Conservation (phyloP, 2,888 invertebrate genomes). For the Drosophila fungiperda region DNA sequence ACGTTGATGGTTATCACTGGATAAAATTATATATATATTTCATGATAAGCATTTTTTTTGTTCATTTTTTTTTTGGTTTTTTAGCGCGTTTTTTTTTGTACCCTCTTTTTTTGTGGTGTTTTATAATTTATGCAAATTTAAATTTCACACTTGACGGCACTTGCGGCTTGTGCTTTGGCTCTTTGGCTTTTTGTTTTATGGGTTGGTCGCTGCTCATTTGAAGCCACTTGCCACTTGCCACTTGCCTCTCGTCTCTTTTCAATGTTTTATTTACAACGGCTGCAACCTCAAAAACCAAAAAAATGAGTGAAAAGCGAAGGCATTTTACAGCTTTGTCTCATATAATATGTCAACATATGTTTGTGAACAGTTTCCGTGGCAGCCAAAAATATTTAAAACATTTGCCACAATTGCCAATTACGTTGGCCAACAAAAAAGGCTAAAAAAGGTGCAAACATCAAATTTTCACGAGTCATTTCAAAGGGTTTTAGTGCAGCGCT, state of each 20-base stretch:
- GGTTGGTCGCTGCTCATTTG: constrained; percentile 57
- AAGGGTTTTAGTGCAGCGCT: constrained; percentile 1
- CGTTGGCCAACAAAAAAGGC: constrained; percentile 12
- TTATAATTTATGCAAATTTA: constrained; percentile 76
- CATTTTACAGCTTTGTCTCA: constrained; percentile 20
- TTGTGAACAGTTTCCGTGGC: constrained; percentile 19
- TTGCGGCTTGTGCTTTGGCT: constrained; percentile 56
- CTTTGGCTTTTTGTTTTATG: constrained; percentile 62
- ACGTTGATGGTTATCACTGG: constrained; percentile 24
- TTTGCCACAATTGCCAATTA: constrained; percentile 44
- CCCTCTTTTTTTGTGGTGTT: constrained; percentile 41
- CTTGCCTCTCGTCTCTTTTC: constrained; percentile 39
- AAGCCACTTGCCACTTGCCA: constrained; percentile 33
- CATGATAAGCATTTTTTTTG: constrained; percentile 48
- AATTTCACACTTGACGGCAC: constrained; percentile 77
- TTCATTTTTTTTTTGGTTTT: constrained; percentile 40
- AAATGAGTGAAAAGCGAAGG: not conserved
- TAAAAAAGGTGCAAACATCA: constrained; percentile 47
- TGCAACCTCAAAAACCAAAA: constrained; percentile 1
- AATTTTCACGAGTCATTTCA: constrained; percentile 33
- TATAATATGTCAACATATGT: constrained; percentile 46
- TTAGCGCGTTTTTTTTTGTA: constrained; percentile 18
- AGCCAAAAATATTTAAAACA: constrained; percentile 18
- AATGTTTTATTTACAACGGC: constrained; percentile 46
- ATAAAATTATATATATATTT: constrained; percentile 68